These are phyloP conservation scores for Valencia hispanica DNA, from an alignment of 2,797 vertebrate species.

Conservation along the genomic window DNA sequence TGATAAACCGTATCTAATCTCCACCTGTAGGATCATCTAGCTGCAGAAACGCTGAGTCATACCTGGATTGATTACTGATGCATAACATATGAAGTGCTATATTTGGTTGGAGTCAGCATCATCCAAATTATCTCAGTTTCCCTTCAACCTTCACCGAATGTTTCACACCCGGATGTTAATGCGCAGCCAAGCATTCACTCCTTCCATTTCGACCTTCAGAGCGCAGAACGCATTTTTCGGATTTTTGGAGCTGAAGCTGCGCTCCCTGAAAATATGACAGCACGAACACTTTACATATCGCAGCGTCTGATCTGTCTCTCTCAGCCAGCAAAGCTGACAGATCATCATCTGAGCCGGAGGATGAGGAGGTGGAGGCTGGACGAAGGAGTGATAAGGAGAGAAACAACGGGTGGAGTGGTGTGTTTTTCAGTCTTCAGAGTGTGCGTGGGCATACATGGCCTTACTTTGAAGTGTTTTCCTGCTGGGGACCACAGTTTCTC, in stretches of 20 bases:
- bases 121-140: slow-evolving; percentile 13
- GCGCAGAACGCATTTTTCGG: neutral
- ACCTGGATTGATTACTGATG: slow-evolving; percentile 46
- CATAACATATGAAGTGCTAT: slow-evolving; percentile 55
- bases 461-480: slow-evolving; percentile 64
- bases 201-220: slow-evolving; percentile 1
- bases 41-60: slow-evolving; percentile 45
- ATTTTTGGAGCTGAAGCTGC: slow-evolving; percentile 17
- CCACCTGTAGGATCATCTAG: slow-evolving; percentile 22
- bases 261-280: slow-evolving; percentile 21
- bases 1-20: slow-evolving; percentile 13
- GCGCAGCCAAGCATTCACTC: slow-evolving; percentile 2
- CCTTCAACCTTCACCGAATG: slow-evolving; percentile 12
- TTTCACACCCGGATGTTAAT: neutral
- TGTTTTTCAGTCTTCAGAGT: slow-evolving; percentile 34
- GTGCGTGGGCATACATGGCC: slow-evolving; percentile 51
- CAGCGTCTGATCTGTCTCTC: slow-evolving; percentile 21
- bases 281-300: slow-evolving; percentile 17
- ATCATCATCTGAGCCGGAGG: slow-evolving; percentile 47
- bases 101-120: slow-evolving; percentile 48
- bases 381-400: slow-evolving; percentile 37
- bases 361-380: slow-evolving; percentile 50
- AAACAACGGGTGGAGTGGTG: slow-evolving; percentile 29
- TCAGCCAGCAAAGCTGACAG: slow-evolving; percentile 45
- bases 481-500: slow-evolving; percentile 53